phyloP scores from a whole-genome alignment of 1,140 invertebrate genomes.

The Euwallacea fornicatus region DNA sequence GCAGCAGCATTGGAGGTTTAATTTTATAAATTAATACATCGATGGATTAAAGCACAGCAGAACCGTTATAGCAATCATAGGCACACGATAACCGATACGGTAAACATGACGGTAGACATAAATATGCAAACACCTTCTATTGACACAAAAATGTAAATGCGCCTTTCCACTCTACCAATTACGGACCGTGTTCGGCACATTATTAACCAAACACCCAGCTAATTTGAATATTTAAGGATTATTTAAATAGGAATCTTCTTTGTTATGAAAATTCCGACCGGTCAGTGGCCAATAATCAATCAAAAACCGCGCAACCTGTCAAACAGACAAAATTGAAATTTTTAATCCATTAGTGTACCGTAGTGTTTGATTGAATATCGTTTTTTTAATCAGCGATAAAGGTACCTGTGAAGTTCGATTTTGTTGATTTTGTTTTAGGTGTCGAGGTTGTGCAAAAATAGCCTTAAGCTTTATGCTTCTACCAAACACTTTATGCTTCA shows the following conservation, averaged over 20 bases:
- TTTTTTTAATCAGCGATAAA: neutral
- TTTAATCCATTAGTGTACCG: constrained; percentile 10
- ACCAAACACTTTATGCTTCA: no score
- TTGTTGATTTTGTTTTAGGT: no score
- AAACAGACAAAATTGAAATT: constrained; percentile 9
- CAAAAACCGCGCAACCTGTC: constrained; percentile 15
- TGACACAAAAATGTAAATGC: constrained; percentile 8
- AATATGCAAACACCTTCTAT: constrained; percentile 14
- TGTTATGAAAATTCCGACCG: constrained; percentile 12
- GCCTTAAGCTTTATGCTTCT: no score
- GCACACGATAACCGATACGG: neutral
- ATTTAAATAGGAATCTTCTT: constrained; percentile 6
- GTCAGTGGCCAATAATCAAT: constrained; percentile 13
- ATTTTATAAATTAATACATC: no score
- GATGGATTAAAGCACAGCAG: neutral
- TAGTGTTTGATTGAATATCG: constrained; percentile 11
- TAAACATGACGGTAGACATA: neutral
- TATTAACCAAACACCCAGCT: constrained; percentile 5
- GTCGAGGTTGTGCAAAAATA: no score
- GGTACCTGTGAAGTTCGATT: neutral
- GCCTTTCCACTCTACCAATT: constrained; percentile 12
- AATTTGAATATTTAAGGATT: constrained; percentile 16
- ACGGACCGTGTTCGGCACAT: neutral
- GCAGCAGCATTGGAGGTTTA: no score
- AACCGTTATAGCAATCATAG: neutral